Evolutionary conservation across 2,888 invertebrate genomes (phyloP), one percentile per base, ranked within the genome.

Genomic region (Caenorhabditis imperialis): DNA sequence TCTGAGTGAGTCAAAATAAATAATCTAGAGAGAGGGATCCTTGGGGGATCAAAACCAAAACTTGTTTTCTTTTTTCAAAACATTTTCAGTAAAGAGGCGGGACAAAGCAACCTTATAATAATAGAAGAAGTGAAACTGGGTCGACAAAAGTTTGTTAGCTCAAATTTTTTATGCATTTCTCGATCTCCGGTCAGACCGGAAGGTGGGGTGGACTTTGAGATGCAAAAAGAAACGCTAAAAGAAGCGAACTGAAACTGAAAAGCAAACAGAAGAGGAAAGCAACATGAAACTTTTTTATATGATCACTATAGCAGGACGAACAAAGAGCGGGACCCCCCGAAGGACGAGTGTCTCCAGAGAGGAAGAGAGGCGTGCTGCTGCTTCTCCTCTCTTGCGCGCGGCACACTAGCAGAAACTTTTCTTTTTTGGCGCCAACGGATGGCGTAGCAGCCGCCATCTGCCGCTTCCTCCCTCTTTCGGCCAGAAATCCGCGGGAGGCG

Each of bases 331-430:
- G 50, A 71, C 55, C 57, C 57, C 40, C 62, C 57, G 57, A 63
- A 71, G 71, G 71, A 71, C 71, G 71, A 71, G 71, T 62, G 62
- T 71, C 71, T 71, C 71, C 71, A 71, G 71, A 71, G 71, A 69
- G 69, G 53, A 67, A 57, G 44, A 67, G 67, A 67, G 10, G 67
- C 44, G 57, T 51, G 48, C 50, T 51, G 27, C 50, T 48, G 55
- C 61, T 55, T 44, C 33, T 60, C 38, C 48, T 42, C 45, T 45
- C 37, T 69, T 51, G 70, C 70, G 57, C 57, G 67, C 57, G 55
- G 65, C 67, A 67, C 44, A 67, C 70, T 62, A 61, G 61, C 70
- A 61, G 55, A 71, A 61, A 55, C 55, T 54, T 48, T 42, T 44
- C 50, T 62, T 71, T 71, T 62, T 71, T 67, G 67, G 67, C 67